A percentile compares a stretch with the other conserved stretches of the same genome.
Evolutionary conservation across 1,140 invertebrate genomes (phyloP).

Genomic region (Atta colombica): DNA sequence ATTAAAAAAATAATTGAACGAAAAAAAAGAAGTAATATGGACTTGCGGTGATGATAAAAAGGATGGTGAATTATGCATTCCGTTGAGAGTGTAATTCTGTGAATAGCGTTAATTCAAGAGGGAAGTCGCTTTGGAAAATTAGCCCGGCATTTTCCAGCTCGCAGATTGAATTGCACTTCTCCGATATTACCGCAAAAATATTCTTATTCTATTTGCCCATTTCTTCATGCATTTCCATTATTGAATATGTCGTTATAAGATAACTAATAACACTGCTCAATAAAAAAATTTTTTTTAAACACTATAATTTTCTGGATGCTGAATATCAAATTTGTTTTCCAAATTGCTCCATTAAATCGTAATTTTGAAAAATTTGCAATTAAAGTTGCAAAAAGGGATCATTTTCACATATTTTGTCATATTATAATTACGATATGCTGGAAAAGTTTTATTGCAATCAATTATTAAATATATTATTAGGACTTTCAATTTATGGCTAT

Average conservation of each 20-base stretch:
- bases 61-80: conserved; percentile 36
- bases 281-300: neutral
- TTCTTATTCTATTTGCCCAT: neutral
- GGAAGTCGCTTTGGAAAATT: conserved; percentile 20
- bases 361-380: no score
- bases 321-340: no score
- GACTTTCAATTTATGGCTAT: no score
- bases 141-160: conserved; percentile 15
- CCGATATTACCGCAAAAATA: neutral
- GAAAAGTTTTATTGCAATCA: no score
- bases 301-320: no score
- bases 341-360: no score
- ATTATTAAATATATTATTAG: no score
- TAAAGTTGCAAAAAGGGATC: no score
- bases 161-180: conserved; percentile 27
- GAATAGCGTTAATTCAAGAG: conserved; percentile 17
- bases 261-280: no score
- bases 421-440: no score
- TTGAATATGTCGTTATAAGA: neutral
- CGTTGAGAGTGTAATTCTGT: neutral
- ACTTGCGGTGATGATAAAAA: neutral
- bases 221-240: neutral
- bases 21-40: conserved; percentile 1
- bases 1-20: neutral
- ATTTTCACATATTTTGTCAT: no score